Evolutionary conservation across 2,888 invertebrate genomes (phyloP), one percentile per base, ranked within the genome.

Genomic region (Steinernema scapterisci): DNA sequence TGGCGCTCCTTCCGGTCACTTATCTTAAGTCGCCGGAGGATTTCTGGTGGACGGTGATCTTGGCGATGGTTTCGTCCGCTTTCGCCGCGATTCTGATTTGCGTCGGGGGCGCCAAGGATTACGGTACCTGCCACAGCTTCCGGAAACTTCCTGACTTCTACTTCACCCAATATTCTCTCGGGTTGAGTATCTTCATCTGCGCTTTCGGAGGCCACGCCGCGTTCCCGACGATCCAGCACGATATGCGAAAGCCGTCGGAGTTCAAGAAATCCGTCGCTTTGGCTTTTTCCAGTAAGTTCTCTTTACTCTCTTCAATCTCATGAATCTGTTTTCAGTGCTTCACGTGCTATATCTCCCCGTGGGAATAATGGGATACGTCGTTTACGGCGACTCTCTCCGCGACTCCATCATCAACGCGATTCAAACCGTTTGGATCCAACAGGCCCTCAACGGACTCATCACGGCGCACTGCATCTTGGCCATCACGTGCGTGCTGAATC

Each of bases 41-140:
- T 75, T 86, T 86, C 78, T 86, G 86, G 86, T 83, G 84, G 83
- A 84, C 85, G 9, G 84, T 83, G n/a, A 82, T 85, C 25, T 78
- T 84, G 52, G 84, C 85, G 5, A 86, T 85, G 85, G 77, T 85
- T 75, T 87, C 86, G 7, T 87, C 86, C 7, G 78, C 83, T 0
- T 75, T 77, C 19, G 86, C 86, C 23, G 85, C 85, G n/a, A 73
- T 86, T 38, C 74, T 86, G 46, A 86, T 86, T 70, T 70, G 81
- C 52, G 76, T 84, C 70, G 86, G 85, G 56, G 77, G 84, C 2
- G 70, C 76, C 11, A 78, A 86, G 45, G 86, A 86, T 76, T 81
- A 74, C 71, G 78, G 72, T 3, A 56, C 70, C 0, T 86, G 86
- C 74, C 31, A 75, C 16, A 70, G 74, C 9, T 13, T 70, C 16